These are phyloP conservation scores for Iselma pallidipennis DNA, from an alignment of 2,888 invertebrate species.

Conservation along the genomic window DNA sequence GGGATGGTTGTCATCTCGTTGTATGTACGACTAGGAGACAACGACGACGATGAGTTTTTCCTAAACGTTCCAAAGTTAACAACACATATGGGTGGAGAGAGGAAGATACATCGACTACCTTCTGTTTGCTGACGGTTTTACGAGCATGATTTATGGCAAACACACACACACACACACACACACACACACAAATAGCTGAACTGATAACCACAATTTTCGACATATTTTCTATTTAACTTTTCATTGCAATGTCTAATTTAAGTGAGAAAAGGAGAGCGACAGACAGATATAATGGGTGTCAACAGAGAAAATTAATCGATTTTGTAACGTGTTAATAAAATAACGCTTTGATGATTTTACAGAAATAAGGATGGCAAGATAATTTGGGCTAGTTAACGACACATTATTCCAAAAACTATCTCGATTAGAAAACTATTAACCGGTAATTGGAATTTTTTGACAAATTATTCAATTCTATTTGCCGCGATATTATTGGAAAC, in stretches of 20 bases:
- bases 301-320: too few relatives aligned
- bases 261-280: neutral
- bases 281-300: neutral
- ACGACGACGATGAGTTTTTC: slow-evolving; percentile 35
- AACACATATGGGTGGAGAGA: slow-evolving; percentile 38
- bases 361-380: too few relatives aligned
- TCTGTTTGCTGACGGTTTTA: slow-evolving; percentile 48
- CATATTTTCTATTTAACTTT: slow-evolving; percentile 36
- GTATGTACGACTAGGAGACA: too few relatives aligned
- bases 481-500: too few relatives aligned
- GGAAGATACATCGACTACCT: slow-evolving; percentile 49
- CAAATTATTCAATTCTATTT: too few relatives aligned
- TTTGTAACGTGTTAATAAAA: too few relatives aligned
- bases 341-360: too few relatives aligned
- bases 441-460: too few relatives aligned
- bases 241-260: slow-evolving; percentile 20
- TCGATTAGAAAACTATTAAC: too few relatives aligned
- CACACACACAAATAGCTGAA: slow-evolving; percentile 30
- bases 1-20: slow-evolving; percentile 30
- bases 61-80: slow-evolving; percentile 39
- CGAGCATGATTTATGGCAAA: slow-evolving; percentile 42
- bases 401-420: too few relatives aligned
- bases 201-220: slow-evolving; percentile 47
- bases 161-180: slow-evolving; percentile 3
- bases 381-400: too few relatives aligned